Percentiles rank a stretch among this genome's conserved stretches.
These are phyloP conservation scores for Stomatorhinus walkeri DNA, from an alignment of 2,797 vertebrate genomes.

Conservation along the genomic window DNA sequence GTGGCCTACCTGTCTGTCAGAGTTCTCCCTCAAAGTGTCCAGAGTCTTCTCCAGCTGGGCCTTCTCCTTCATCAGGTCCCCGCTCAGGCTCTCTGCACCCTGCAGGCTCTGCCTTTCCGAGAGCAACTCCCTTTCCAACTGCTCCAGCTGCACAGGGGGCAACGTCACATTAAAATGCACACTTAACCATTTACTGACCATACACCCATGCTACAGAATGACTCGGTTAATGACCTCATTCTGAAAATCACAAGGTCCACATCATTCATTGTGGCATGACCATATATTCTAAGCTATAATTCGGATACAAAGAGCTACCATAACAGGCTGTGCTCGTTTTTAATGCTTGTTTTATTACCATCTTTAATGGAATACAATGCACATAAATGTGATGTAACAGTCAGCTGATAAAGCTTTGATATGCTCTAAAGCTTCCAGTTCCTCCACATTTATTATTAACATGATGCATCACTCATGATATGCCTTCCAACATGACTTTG, in stretches of 20 bases:
- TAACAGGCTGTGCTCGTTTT: background rate
- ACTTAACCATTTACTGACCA: background rate
- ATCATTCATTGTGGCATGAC: background rate
- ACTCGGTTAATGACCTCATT: background rate
- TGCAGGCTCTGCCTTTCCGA: constrained; percentile 77
- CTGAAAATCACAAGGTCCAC: background rate
- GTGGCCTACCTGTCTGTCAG: constrained; percentile 78
- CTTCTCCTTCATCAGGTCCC: constrained; percentile 94
- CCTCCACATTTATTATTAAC: background rate
- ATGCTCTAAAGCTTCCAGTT: background rate
- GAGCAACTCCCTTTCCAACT: constrained; percentile 71
- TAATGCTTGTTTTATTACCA: background rate
- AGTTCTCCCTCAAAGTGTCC: constrained; percentile 84
- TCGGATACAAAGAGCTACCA: background rate
- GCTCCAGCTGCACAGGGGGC: constrained; percentile 66
- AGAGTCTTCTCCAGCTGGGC: constrained; percentile 87
- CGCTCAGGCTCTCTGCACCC: constrained; percentile 77
- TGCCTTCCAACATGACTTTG: background rate
- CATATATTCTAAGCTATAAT: background rate
- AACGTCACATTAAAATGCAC: background rate
- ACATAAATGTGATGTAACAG: background rate
- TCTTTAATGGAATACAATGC: constrained; percentile 1
- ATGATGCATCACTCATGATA: background rate
- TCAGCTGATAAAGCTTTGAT: background rate
- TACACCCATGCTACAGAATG: background rate